Evolutionary conservation across 1,140 invertebrate species (phyloP), one percentile per base, ranked within the genome.

Genomic region (Potamilus streckersoni): DNA sequence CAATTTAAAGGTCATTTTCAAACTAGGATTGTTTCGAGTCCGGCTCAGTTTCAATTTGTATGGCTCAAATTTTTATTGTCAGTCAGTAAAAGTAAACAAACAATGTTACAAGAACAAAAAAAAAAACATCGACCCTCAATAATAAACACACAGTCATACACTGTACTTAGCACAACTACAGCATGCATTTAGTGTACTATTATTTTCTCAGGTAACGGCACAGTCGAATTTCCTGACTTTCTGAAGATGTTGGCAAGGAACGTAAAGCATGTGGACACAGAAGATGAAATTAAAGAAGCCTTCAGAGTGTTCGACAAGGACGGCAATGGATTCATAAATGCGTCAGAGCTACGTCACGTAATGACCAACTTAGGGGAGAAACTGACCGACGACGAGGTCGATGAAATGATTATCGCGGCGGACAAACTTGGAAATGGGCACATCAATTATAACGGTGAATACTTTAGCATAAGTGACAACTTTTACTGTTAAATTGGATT

Each of bases 261-360:
- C 93, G 99, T 98, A 96, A 98, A 98, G 91, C 97, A 99, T 91
- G 98, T 96, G 79, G 97, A 98, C 91, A 97, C 95, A 91, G 97
- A 99, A 93, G 97, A 99, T 91, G 98, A 99, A 91, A 98, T 99
- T 89, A 93, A 96, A 91, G 97, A 98, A 92, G 97, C 97, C 80
- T 99, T 99, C 94, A 94, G 96, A 92, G 96, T 98, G 80, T 98
- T 98, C 91, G 96, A 98, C 91, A 98, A 97, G 92, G 96, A 98
- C 92, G 96, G 96, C 85, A 97, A 98, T 90, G 96, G 96, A 86
- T 97, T 76, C 60, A 84, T 85, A n/a, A 78, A 55, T 63, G 78
- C 73, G 0, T 70, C 61, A 49, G 84, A 85, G 64, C 61, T 85
- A 27, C 62, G 78, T 64, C 75, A 80, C 84, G 95, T 98, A 20